phyloP scores from a whole-genome alignment of 2,888 invertebrate species.

The Dinocampus coccinellae region DNA sequence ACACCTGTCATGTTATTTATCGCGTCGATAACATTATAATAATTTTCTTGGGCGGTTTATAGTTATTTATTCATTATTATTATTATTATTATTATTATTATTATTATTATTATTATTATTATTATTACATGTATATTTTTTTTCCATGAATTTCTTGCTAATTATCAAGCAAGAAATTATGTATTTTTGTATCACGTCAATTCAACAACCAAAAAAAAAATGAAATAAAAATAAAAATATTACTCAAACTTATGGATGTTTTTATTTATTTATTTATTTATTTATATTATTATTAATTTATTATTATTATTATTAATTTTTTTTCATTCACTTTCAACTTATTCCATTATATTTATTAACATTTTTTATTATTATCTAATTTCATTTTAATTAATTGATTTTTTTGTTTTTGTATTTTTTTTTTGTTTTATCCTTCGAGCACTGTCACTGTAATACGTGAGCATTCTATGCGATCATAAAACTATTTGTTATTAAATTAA shows the following conservation, averaged over 20 bases:
- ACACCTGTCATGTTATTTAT: neutral
- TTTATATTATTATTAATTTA: no score
- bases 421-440: constrained; percentile 18
- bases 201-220: neutral
- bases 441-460: neutral
- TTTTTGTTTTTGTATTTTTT: constrained; percentile 38
- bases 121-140: no score
- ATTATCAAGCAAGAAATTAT: constrained; percentile 14
- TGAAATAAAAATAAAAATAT: no score
- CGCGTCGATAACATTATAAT: neutral
- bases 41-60: constrained; percentile 22
- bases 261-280: no score
- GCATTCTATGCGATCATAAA: neutral
- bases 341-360: constrained; percentile 15
- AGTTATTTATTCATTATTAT: no score
- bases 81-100: no score
- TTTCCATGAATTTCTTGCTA: neutral
- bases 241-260: no score
- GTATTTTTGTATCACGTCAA: constrained; percentile 6
- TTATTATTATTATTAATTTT: neutral
- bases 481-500: neutral
- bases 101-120: no score
- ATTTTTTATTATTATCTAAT: constrained; percentile 23
- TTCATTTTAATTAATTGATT: constrained; percentile 24
- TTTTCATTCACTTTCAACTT: constrained; percentile 33